Evolutionary conservation across 1,140 invertebrate genomes (phyloP).

Genomic region (Chironomus striatipennis): DNA sequence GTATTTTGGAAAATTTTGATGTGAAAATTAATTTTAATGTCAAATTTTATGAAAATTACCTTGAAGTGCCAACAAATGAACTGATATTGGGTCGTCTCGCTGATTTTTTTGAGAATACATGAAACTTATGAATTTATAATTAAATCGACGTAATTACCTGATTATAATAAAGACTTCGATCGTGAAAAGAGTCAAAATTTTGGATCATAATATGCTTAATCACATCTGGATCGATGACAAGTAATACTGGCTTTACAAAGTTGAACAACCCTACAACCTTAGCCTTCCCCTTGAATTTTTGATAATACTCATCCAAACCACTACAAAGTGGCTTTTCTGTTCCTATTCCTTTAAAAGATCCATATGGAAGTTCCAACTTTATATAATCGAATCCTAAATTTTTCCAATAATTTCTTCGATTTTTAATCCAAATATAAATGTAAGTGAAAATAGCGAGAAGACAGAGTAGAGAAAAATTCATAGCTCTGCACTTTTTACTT

Average conservation of each 20-base stretch:
- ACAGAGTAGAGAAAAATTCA: not conserved
- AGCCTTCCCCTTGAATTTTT: slow-evolving; percentile 17
- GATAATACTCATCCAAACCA: not conserved
- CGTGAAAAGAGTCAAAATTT: slow-evolving; percentile 42
- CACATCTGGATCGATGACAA: slow-evolving; percentile 42
- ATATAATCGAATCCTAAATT: not conserved
- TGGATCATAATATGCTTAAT: slow-evolving; percentile 42
- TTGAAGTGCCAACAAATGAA: slow-evolving; percentile 32
- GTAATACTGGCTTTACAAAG: slow-evolving; percentile 38
- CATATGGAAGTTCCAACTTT: not conserved
- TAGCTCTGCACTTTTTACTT: not conserved
- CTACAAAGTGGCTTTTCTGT: not conserved
- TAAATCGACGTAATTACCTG: no score
- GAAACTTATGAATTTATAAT: no score
- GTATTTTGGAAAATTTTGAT: not conserved
- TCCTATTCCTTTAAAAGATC: not conserved
- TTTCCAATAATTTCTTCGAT: not conserved
- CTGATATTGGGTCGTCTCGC: slow-evolving; percentile 39
- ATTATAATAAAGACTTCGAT: slow-evolving; percentile 40
- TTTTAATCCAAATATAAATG: slow-evolving; percentile 4
- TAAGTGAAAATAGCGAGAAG: not conserved
- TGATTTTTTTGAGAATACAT: no score
- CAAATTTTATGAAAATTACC: not conserved
- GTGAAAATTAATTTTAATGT: not conserved
- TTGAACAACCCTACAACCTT: slow-evolving; percentile 28